A percentile compares a stretch with the other conserved stretches of the same genome.
Evolutionary conservation across 2,888 invertebrate species (phyloP).

Genomic region (Hemicrepidius hirtus): DNA sequence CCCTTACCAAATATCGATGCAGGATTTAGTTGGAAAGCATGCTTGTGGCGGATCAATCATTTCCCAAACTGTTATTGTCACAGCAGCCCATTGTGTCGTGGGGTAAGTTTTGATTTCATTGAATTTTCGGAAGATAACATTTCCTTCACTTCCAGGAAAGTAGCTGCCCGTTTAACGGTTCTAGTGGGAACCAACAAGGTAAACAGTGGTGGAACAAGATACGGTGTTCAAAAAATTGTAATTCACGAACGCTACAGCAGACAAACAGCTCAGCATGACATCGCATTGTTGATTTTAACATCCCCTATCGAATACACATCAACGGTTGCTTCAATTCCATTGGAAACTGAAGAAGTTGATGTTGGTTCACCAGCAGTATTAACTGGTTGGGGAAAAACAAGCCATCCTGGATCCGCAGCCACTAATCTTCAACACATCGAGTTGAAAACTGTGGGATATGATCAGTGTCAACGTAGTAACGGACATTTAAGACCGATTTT

Average conservation of each 20-base stretch:
- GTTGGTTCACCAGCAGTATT: conserved; percentile 37
- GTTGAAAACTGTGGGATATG: conserved; percentile 72
- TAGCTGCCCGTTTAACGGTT: too few relatives aligned
- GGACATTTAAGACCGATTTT: too few relatives aligned
- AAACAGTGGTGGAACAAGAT: conserved; percentile 69
- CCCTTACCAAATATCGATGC: too few relatives aligned
- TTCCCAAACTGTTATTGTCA: too few relatives aligned
- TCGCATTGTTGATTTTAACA: conserved; percentile 54
- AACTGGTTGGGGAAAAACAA: conserved; percentile 50
- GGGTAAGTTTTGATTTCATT: too few relatives aligned
- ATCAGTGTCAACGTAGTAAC: conserved; percentile 68
- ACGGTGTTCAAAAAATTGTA: conserved; percentile 68
- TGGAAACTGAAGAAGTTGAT: conserved; percentile 37
- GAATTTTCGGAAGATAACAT: too few relatives aligned
- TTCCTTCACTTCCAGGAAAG: too few relatives aligned
- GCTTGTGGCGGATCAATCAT: too few relatives aligned
- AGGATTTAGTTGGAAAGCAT: too few relatives aligned
- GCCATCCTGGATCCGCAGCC: conserved; percentile 66
- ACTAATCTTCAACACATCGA: conserved; percentile 75
- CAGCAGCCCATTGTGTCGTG: too few relatives aligned
- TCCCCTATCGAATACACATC: conserved; percentile 47
- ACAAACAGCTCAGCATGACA: conserved; percentile 50
- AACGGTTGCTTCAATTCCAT: conserved; percentile 43
- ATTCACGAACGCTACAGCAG: conserved; percentile 71
- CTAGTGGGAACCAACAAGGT: conserved; percentile 74